Base-by-base conservation (phyloP, 2,888 invertebrate genomes). In the Diplazon laetatorius region DNA sequence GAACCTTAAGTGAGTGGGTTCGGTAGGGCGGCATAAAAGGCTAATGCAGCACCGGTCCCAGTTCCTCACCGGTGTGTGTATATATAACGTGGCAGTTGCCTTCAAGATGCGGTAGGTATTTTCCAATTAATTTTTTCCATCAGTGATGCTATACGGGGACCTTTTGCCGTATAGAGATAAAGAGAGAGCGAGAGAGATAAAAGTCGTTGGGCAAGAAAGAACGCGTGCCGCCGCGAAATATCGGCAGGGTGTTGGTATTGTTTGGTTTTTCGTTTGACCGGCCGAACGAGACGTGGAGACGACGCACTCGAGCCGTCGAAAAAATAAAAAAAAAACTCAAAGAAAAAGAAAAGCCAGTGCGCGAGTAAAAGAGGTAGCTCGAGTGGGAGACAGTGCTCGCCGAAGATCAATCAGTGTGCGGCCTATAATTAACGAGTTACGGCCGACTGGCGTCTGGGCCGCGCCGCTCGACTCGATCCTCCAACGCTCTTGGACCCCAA, bases 341-440 rank as follows among this genome's bases (percentile, higher is more conserved):
- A 30, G 30, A 30, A 6, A 2, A 6, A 30, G 30, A 76, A 50
- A 70, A 57, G 46, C 37, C 46, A 75, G 35, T 60, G 63, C 22
- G 66, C 18, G 70, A 46, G 48, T 48, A 73, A 62, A 62, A 55
- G 66, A 66, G 66, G 59, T 37, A 20, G 59, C 66, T 20, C 48
- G 30, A 55, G 63, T 71, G 48, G 65, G 74, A 60, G 71, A 55
- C 66, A 71, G 63, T 60, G 62, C 82, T 86, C 85, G 84, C 85
- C 87, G 82, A 89, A 89, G 90, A 91, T 91, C 90, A 91, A 91
- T 91, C 90, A 88, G 88, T 84, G 85, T n/a, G 89, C 90, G 90
- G 89, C 85, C 88, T 90, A 88, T 90, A 91, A 91, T 91, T 91
- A 91, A 90, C 90, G 89, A 89, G 89, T 91, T 90, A 90, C 87